Percentiles rank a stretch among this genome's conserved stretches.
Evolutionary conservation across 2,797 vertebrate species (phyloP).

Genomic region (Rhyacichthys aspro): DNA sequence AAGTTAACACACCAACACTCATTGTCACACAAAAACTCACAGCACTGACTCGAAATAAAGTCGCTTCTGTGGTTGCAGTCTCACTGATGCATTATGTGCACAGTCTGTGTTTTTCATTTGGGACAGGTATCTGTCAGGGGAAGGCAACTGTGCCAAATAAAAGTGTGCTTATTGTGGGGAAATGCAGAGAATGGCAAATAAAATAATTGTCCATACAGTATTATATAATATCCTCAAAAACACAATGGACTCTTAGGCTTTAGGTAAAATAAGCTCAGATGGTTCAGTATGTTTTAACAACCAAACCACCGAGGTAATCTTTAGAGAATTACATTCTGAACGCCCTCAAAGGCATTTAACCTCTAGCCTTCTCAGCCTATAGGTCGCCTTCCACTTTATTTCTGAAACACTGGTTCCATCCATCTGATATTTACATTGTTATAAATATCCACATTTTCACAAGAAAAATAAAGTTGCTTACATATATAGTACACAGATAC

Average conservation of each 20-base stretch:
- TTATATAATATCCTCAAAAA: not conserved
- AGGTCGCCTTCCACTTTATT: slow-evolving; percentile 9
- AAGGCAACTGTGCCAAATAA: slow-evolving; percentile 43
- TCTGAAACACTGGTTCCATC: slow-evolving; percentile 53
- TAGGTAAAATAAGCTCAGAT: slow-evolving; percentile 39
- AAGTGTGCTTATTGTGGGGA: slow-evolving; percentile 53
- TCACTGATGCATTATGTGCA: slow-evolving; percentile 39
- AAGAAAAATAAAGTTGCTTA: slow-evolving; percentile 82
- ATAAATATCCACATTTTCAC: slow-evolving; percentile 81
- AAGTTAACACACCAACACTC: slow-evolving; percentile 24
- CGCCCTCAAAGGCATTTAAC: slow-evolving; percentile 38
- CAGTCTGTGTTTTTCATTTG: slow-evolving; percentile 44
- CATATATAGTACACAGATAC: slow-evolving; percentile 78
- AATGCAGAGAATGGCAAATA: slow-evolving; percentile 33
- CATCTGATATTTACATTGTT: slow-evolving; percentile 78
- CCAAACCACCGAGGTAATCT: slow-evolving; percentile 39
- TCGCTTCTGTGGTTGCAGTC: slow-evolving; percentile 29
- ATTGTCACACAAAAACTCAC: slow-evolving; percentile 4
- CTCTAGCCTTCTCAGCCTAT: slow-evolving; percentile 15
- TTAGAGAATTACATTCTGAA: slow-evolving; percentile 70
- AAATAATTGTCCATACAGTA: not conserved
- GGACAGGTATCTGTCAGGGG: slow-evolving; percentile 31
- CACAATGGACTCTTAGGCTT: slow-evolving; percentile 30
- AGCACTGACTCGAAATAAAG: no score
- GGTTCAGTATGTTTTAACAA: slow-evolving; percentile 30